Conservation (phyloP, 2,888 invertebrate genomes). For the Drosophila robusta region DNA sequence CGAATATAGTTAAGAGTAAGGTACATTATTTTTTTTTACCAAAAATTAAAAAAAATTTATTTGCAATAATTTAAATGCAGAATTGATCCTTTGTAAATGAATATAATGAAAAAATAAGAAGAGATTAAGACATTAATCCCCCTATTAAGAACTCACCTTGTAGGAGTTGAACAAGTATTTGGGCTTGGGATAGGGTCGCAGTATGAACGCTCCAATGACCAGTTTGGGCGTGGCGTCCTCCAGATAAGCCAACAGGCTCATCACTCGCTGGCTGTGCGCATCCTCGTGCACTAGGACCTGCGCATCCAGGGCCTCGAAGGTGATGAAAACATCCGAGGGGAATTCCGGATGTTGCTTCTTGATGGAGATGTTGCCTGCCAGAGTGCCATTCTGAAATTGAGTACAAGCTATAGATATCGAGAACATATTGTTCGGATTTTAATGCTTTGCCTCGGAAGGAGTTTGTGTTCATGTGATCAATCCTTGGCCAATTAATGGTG, state of each 20-base stretch:
- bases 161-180: constrained; percentile 87
- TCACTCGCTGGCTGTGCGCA: constrained; percentile 85
- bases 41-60: too few species aligned
- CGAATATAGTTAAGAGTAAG: too few species aligned
- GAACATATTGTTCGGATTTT: too few species aligned
- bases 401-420: too few species aligned
- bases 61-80: too few species aligned
- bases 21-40: too few species aligned
- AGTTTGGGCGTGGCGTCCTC: constrained; percentile 87
- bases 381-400: constrained; percentile 86
- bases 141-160: constrained; percentile 86
- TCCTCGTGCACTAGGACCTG: constrained; percentile 71
- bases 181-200: constrained; percentile 86
- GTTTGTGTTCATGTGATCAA: too few species aligned
- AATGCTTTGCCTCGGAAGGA: too few species aligned
- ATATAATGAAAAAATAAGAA: too few species aligned
- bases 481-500: too few species aligned
- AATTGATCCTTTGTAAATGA: too few species aligned
- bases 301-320: constrained; percentile 83
- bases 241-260: constrained; percentile 86
- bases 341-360: constrained; percentile 89
- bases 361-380: constrained; percentile 90
- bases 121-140: too few species aligned
- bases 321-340: constrained; percentile 89
- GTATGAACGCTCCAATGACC: constrained; percentile 87